Evolutionary conservation across 92 coral and sea anemone genomes (phyloP), one percentile per base, ranked within the genome.

Genomic region (Umimayanthus chanpuru): DNA sequence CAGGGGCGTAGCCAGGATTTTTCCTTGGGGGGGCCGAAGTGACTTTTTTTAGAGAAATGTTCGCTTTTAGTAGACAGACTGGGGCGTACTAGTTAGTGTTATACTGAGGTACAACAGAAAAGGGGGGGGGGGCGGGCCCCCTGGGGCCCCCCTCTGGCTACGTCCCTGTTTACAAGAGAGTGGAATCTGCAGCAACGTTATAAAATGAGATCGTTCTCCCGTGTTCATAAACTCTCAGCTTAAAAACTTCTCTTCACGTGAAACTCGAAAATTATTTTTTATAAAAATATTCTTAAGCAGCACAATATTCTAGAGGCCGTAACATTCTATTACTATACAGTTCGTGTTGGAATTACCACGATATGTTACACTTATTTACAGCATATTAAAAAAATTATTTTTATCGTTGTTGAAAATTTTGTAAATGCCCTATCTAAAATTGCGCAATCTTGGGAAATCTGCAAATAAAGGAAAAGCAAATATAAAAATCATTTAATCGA

Each of bases 351-450:
- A 70, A 82, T 83, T 68, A 32, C 9, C 61, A 26, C 41, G 32
- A 71, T 83, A 83, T 83, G 26, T 68, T 83, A 83, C 87, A 83
- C 66, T 44, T 83, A 83, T 83, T 47, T 83, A 83, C 87, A 83
- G 64, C 87, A 16, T 67, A 49, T 78, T 25, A 78, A 83, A 30
- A 47, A 15, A 41, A 41, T 18, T 70, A 39, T 70, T 28, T 83
- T 25, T 9, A 80, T 25, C 3, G 87, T 72, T 83, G 66, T 70
- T 64, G 28, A 83, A 39, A 40, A 70, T 50, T 80, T 70, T 40
- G 36, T 82, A 68, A 70, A 83, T 44, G 65, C 50, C 67, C 74
- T 70, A 83, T 71, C 26, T 83, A 53, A 53, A 71, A 43, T 49
- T 10, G 74, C 68, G 66, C 66, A 30, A 67, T 70, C 73, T 83